phyloP scores from a whole-genome alignment of 1,140 invertebrate genomes.

The Planococcus citri region DNA sequence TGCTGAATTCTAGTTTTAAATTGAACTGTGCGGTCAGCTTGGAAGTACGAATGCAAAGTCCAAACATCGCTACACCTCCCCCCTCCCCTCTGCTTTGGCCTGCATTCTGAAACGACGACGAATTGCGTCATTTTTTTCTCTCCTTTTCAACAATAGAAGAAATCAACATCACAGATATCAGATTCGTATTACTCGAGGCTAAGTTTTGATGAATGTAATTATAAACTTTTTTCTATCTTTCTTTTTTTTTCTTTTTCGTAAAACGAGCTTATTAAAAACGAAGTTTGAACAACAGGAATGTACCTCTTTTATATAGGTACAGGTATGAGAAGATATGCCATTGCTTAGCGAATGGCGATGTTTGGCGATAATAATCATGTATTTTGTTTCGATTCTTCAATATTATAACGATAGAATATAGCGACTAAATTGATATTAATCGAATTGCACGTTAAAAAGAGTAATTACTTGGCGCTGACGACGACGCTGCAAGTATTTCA shows the following conservation, averaged over 20 bases:
- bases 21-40: background rate
- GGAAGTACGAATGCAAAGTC: background rate
- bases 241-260: no score
- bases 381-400: background rate
- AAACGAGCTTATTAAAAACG: background rate
- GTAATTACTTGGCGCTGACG: background rate
- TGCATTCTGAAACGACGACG: no score
- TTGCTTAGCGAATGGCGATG: no score
- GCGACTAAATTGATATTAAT: background rate
- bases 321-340: no score
- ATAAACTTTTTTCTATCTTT: no score
- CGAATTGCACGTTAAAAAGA: background rate
- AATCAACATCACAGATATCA: background rate
- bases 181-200: background rate
- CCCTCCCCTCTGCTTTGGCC: no score
- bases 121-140: background rate
- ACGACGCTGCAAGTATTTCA: no score
- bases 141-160: constrained; percentile 7
- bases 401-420: no score
- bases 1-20: background rate
- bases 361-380: background rate
- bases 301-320: background rate
- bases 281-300: background rate
- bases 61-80: no score
- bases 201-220: background rate